Conservation (phyloP, 2,888 invertebrate genomes). For the Luperina nickerlii region DNA sequence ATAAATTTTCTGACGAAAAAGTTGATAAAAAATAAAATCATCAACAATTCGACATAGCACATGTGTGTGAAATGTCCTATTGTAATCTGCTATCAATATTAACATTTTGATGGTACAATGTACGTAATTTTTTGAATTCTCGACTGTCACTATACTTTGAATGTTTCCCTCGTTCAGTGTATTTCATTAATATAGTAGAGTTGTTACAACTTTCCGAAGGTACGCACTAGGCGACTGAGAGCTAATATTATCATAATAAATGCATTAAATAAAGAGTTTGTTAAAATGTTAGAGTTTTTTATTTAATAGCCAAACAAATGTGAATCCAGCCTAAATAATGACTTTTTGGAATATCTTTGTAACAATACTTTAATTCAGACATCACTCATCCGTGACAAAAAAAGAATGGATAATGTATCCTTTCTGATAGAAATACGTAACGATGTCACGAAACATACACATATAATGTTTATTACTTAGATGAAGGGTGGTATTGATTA, state of each 20-base stretch:
- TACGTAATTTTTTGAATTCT: conserved; percentile 71
- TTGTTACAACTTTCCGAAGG: conserved; percentile 90
- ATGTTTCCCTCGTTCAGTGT: conserved; percentile 71
- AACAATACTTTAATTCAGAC: background rate
- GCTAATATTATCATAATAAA: conserved; percentile 90
- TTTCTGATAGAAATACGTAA: conserved; percentile 8
- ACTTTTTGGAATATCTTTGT: background rate
- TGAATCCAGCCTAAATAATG: background rate
- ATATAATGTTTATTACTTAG: background rate
- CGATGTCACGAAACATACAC: background rate
- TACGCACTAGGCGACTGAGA: conserved; percentile 91
- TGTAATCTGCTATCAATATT: conserved; percentile 30
- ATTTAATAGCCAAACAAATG: conserved; percentile 35
- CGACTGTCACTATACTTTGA: conserved; percentile 67
- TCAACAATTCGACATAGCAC: conserved; percentile 7
- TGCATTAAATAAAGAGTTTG: conserved; percentile 90
- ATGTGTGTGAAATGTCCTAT: conserved; percentile 19
- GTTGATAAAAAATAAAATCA: background rate
- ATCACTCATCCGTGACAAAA: background rate
- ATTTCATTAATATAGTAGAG: conserved; percentile 78
- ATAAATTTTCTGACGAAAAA: conserved; percentile 8
- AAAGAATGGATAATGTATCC: background rate
- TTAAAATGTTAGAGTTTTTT: conserved; percentile 83
- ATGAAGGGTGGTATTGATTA: conserved; percentile 6
- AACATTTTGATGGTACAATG: conserved; percentile 60